These are phyloP conservation scores for Parnassius orleans DNA, from an alignment of 2,888 invertebrate species.

Conservation along the genomic window DNA sequence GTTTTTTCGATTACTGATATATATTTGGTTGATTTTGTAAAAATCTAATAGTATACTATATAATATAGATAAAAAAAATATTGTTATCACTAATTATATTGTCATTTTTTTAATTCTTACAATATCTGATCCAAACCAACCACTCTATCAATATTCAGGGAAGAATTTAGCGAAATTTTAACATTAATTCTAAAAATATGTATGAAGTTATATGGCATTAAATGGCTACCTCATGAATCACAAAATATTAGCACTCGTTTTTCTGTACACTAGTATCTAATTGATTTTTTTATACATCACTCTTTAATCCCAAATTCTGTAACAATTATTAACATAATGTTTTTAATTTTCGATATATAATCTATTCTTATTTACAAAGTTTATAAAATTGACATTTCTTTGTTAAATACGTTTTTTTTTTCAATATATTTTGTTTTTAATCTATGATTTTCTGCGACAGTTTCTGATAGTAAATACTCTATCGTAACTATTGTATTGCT, in stretches of 20 bases:
- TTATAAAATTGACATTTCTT: constrained; percentile 73
- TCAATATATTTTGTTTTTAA: constrained; percentile 43
- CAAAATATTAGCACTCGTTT: constrained; percentile 64
- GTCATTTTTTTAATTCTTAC: background rate
- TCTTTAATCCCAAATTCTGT: constrained; percentile 59
- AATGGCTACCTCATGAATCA: constrained; percentile 79
- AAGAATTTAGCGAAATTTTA: constrained; percentile 27
- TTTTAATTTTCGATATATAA: constrained; percentile 53
- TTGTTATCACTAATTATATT: background rate
- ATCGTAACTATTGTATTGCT: background rate
- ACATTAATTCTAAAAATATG: constrained; percentile 33
- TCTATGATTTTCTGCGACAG: constrained; percentile 49
- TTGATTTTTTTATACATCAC: constrained; percentile 55
- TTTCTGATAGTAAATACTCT: constrained; percentile 40
- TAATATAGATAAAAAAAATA: background rate
- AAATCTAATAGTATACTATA: background rate
- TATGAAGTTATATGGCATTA: constrained; percentile 66
- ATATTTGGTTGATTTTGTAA: constrained; percentile 1
- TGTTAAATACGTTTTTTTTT: constrained; percentile 58
- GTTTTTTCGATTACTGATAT: background rate
- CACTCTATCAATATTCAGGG: constrained; percentile 5
- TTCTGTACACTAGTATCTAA: constrained; percentile 55
- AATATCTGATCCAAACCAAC: constrained; percentile 9
- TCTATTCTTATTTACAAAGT: constrained; percentile 75
- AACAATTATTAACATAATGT: constrained; percentile 69